A percentile compares a stretch with the other conserved stretches of the same genome.
Conservation (phyloP, 2,888 invertebrate genomes). For the Lamellibrachia columna region DNA sequence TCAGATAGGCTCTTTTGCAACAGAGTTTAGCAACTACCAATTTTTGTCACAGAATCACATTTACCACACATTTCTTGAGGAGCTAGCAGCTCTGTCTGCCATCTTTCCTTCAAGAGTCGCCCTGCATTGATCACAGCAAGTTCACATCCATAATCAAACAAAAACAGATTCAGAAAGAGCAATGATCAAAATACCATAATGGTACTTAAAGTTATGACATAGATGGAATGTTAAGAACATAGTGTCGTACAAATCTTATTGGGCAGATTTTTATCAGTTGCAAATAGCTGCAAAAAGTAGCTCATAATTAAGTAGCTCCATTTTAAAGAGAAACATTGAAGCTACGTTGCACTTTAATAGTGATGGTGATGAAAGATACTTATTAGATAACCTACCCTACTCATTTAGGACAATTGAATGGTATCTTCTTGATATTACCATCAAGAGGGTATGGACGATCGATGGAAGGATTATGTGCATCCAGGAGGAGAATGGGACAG, state of each 20-base stretch:
- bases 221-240: conserved; percentile 14
- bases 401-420: too few relatives aligned
- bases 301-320: too few relatives aligned
- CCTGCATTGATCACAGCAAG: conserved; percentile 40
- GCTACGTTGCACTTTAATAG: too few relatives aligned
- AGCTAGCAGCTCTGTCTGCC: conserved; percentile 45
- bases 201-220: background rate
- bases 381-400: too few relatives aligned
- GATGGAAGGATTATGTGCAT: too few relatives aligned
- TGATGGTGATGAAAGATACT: too few relatives aligned
- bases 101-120: conserved; percentile 46
- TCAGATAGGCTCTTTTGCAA: background rate
- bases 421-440: too few relatives aligned
- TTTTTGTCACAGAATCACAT: background rate
- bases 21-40: background rate
- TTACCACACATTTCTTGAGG: conserved; percentile 14
- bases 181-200: background rate
- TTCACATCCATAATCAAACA: background rate
- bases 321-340: background rate
- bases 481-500: too few relatives aligned
- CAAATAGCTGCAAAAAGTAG: background rate
- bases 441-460: too few relatives aligned
- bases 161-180: too few relatives aligned
- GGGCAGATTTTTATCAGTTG: background rate
- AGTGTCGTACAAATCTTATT: background rate